Base-by-base conservation (phyloP, 2,797 vertebrate genomes). In the Tympanoctomys barrerae region DNA sequence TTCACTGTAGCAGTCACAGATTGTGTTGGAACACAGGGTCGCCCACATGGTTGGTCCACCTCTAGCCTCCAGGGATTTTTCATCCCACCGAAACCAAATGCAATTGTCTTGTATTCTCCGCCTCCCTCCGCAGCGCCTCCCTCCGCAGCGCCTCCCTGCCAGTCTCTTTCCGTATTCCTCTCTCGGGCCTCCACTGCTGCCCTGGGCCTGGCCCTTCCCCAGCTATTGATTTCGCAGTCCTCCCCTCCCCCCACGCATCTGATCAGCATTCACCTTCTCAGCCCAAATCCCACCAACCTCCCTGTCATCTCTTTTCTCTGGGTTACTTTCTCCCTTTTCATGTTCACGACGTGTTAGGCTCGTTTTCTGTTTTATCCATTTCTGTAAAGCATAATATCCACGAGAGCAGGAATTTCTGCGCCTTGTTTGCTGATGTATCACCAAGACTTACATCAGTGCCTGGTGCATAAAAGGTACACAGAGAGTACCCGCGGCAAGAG, bases 71-170 rank as follows among this genome's bases (percentile, higher is more conserved):
- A 22, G 5, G 31, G 28, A 26, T 5, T 59, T 77, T 36, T 64
- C 64, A 10, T 57, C 22, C 81, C 42, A n/a, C 26, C 49, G 39
- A 31, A 24, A 18, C 26, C 26, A 52, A 54, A n/a, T 12, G 24
- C 42, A 21, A 52, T 42, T 14, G 22, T 18, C 26, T 3, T 22
- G 16, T 2, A 26, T 19, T 73, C 24, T 54, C 28, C 24, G 16
- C 28, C 26, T 46, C 8, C 19, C 5, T 33, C 18, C 10, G 46
- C 3, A 22, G 49, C 31, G 16, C 28, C 26, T 46, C 8, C 19
- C 5, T 33, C 18, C 10, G 57, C 3, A 22, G 49, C 7, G 9
- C 18, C n/a, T 1, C 5, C 14, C 5, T 14, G 7, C 68, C 2
- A 4, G 19, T 14, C 21, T 73, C 73, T 82, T 11, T 8, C 28